Percentiles rank a stretch among this genome's conserved stretches.
phyloP scores from a whole-genome alignment of 1,140 invertebrate genomes.

The Drosophila oshimai region DNA sequence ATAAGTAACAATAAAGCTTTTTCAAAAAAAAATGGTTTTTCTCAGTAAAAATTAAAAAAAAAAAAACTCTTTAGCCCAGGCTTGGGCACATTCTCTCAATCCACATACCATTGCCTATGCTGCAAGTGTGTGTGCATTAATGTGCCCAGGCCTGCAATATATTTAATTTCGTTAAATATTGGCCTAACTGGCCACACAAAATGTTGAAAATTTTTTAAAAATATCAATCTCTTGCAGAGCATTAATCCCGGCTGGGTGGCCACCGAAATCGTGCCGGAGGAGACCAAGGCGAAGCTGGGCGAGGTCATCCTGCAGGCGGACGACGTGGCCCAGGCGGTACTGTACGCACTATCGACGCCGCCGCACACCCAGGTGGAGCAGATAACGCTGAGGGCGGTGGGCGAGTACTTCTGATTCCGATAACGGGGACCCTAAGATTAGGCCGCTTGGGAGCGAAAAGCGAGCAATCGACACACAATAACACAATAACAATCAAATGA shows the following conservation, averaged over 20 bases:
- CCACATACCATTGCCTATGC: no score
- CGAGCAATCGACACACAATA: slow-evolving; percentile 58
- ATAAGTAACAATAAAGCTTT: no score
- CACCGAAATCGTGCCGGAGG: slow-evolving; percentile 84
- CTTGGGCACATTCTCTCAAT: no score
- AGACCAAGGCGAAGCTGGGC: slow-evolving; percentile 53
- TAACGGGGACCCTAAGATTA: not conserved
- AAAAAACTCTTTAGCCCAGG: no score
- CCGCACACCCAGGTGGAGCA: slow-evolving; percentile 85
- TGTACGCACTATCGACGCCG: slow-evolving; percentile 85
- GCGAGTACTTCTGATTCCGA: slow-evolving; percentile 69
- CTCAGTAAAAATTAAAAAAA: no score
- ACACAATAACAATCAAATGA: slow-evolving; percentile 59
- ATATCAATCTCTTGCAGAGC: slow-evolving; percentile 83
- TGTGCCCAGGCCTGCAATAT: no score
- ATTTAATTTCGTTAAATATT: no score
- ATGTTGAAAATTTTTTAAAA: no score
- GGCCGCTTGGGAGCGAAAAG: no score
- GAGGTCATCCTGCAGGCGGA: slow-evolving; percentile 73
- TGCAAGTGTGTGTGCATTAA: no score
- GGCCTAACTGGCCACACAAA: no score
- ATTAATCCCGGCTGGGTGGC: slow-evolving; percentile 85
- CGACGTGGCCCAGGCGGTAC: slow-evolving; percentile 85
- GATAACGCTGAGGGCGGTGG: slow-evolving; percentile 76
- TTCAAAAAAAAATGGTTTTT: no score